Conservation (phyloP, 2,797 vertebrate species). For the Eulemur rubriventer region DNA sequence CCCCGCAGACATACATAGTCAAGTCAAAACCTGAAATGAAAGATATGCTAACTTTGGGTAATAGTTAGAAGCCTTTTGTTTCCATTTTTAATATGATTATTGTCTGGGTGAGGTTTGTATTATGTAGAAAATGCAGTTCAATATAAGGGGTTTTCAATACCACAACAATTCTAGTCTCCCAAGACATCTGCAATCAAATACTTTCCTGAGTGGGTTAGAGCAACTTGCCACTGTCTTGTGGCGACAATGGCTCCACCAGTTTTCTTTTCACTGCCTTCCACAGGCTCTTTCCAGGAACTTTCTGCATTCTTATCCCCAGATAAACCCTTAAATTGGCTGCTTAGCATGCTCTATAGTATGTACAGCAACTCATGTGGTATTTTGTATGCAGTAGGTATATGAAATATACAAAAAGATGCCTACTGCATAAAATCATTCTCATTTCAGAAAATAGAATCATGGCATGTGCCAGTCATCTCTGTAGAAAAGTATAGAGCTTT, state of each 20-base stretch:
- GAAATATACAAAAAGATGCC: not conserved
- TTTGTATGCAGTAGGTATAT: not conserved
- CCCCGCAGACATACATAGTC: not conserved
- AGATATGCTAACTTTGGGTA: not conserved
- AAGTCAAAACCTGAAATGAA: not conserved
- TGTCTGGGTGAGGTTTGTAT: not conserved
- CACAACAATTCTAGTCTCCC: not conserved
- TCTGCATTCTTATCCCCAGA: no score
- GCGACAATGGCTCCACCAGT: accelerated
- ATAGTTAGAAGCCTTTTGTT: not conserved
- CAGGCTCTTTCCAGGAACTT: not conserved
- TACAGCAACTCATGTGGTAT: not conserved
- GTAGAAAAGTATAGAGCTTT: not conserved
- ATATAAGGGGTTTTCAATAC: not conserved
- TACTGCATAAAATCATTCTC: not conserved
- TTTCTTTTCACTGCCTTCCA: not conserved
- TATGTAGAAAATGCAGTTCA: not conserved
- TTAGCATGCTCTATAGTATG: not conserved
- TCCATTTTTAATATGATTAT: constrained; percentile 4
- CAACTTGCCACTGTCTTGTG: not conserved
- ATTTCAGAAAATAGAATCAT: not conserved
- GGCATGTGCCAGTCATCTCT: not conserved
- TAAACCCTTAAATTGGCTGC: not conserved
- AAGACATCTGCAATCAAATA: not conserved
- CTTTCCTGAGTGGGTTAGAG: not conserved